phyloP scores from a whole-genome alignment of 2,797 vertebrate genomes.

The Delichon dasypus region DNA sequence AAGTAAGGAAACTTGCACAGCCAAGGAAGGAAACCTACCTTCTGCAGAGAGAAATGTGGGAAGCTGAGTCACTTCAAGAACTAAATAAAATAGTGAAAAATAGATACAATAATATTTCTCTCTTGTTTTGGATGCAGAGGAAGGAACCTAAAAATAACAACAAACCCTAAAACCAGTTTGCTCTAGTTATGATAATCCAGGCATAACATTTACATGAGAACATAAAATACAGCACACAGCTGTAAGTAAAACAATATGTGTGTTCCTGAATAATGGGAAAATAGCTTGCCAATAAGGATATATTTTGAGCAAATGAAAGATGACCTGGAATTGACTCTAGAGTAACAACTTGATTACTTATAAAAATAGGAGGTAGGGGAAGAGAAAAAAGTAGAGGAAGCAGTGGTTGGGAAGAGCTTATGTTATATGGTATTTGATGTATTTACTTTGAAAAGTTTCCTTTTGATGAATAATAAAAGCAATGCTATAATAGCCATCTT shows the following conservation, averaged over 20 bases:
- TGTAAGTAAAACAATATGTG: slow-evolving; percentile 86
- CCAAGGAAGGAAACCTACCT: background rate
- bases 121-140: background rate
- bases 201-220: slow-evolving; percentile 83
- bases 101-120: background rate
- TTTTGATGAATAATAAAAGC: slow-evolving; percentile 73
- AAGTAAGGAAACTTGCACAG: background rate
- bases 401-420: slow-evolving; percentile 77
- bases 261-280: slow-evolving; percentile 76
- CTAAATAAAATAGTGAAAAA: slow-evolving; percentile 1
- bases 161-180: slow-evolving; percentile 76
- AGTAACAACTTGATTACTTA: slow-evolving; percentile 84
- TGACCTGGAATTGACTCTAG: slow-evolving; percentile 88
- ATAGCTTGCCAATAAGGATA: slow-evolving; percentile 76
- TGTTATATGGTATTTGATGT: slow-evolving; percentile 56
- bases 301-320: slow-evolving; percentile 84
- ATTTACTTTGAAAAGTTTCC: slow-evolving; percentile 67
- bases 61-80: slow-evolving; percentile 2
- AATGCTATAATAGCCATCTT: slow-evolving; percentile 47
- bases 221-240: slow-evolving; percentile 79
- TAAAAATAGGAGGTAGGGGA: slow-evolving; percentile 63
- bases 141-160: slow-evolving; percentile 56
- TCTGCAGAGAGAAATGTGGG: background rate
- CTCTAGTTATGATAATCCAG: slow-evolving; percentile 76
- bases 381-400: slow-evolving; percentile 69